These are phyloP conservation scores for Pedionomus torquatus DNA, from an alignment of 2,113 vertebrate species.

Conservation along the genomic window DNA sequence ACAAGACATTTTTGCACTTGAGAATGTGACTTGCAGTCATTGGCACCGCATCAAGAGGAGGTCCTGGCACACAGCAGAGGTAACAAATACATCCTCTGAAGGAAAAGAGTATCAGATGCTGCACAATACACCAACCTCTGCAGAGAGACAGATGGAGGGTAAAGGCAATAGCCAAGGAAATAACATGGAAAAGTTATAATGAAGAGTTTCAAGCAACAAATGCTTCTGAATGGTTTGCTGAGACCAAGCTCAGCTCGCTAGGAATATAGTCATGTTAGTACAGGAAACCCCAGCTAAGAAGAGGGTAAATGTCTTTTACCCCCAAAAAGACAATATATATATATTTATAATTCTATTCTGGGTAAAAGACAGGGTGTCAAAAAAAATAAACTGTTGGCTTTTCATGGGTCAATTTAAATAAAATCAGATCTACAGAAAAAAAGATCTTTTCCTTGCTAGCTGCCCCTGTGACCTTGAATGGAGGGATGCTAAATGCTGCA, in stretches of 20 bases:
- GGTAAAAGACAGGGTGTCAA: background rate
- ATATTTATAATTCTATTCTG: too few species aligned
- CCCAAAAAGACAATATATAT: too few species aligned
- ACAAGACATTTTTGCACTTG: constrained; percentile 18
- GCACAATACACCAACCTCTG: constrained; percentile 24
- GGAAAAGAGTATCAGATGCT: constrained; percentile 15
- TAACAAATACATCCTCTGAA: constrained; percentile 36
- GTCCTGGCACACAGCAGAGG: constrained; percentile 35
- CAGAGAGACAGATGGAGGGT: constrained; percentile 43
- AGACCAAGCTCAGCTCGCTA: background rate
- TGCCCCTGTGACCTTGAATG: background rate
- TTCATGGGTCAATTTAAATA: background rate
- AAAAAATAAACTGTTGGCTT: background rate
- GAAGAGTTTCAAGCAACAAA: background rate
- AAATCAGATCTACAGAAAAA: background rate
- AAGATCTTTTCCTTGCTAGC: background rate
- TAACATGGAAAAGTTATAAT: background rate
- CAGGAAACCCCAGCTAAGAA: background rate
- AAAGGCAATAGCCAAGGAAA: constrained; percentile 28
- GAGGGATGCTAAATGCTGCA: background rate
- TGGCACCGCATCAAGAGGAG: constrained; percentile 36
- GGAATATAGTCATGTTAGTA: background rate
- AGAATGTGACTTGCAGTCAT: constrained; percentile 44
- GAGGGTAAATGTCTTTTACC: background rate
- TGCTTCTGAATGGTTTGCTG: background rate